Conservation (phyloP, 1,140 invertebrate genomes). For the Cataglyphis hispanica region DNA sequence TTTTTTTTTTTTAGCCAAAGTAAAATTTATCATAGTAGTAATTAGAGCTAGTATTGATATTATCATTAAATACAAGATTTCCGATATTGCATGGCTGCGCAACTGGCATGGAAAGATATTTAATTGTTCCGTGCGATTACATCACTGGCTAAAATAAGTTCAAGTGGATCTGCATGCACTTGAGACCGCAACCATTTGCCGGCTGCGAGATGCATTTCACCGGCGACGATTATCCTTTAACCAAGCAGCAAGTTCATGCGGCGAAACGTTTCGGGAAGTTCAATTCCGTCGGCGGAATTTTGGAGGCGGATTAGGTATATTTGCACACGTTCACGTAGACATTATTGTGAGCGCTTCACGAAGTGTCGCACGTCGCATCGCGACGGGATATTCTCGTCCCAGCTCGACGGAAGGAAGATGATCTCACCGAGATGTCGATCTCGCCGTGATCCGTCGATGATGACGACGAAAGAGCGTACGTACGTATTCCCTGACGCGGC, state of each 20-base stretch:
- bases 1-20: background rate
- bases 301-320: slow-evolving; percentile 47
- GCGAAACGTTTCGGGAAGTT: slow-evolving; percentile 47
- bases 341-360: slow-evolving; percentile 28
- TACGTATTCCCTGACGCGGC: slow-evolving; percentile 49
- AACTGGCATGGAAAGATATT: background rate
- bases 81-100: background rate
- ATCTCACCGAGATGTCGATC: slow-evolving; percentile 26
- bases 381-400: slow-evolving; percentile 11
- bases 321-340: slow-evolving; percentile 54
- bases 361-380: slow-evolving; percentile 3
- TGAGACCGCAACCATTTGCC: slow-evolving; percentile 16
- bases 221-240: slow-evolving; percentile 47
- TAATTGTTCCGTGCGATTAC: background rate
- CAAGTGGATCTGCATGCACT: slow-evolving; percentile 13
- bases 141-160: slow-evolving; percentile 38
- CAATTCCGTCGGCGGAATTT: slow-evolving; percentile 50
- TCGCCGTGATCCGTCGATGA: slow-evolving; percentile 1
- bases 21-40: background rate
- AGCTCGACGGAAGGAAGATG: background rate
- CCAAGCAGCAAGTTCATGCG: slow-evolving; percentile 34
- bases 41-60: background rate
- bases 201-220: slow-evolving; percentile 14
- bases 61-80: background rate
- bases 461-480: background rate